Evolutionary conservation across 2,888 invertebrate species (phyloP), one percentile per base, ranked within the genome.

Genomic region (Erpobdella octoculata): DNA sequence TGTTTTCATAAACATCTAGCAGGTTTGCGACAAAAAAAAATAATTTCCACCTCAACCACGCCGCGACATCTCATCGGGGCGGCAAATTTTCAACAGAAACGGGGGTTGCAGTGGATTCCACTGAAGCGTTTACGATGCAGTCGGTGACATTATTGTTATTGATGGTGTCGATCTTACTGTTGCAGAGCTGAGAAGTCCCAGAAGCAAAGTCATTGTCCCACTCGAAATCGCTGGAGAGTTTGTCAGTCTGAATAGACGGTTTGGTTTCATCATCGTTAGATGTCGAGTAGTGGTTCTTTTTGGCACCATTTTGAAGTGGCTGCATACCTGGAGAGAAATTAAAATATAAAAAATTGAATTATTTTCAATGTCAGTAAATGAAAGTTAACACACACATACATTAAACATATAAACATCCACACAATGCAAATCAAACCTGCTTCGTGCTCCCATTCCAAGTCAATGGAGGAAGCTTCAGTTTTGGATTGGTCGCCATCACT

Each of bases 381-480:
- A 33, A 28, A 28, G 28, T 33, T 1, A 15, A n/a, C 2, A 46
- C 15, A 67, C 38, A 25, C n/a, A 21, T 46, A 18, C 46, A 46
- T 48, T 21, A 68, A 46, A 48, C 41, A 28, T 9, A 0, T n/a
- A 35, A 68, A 68, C 8, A n/a, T 48, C 12, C 21, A 48, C 21
- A 38, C 33, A 66, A 36, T 1, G 5, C 3, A 18, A 66, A 18
- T 1, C 21, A 58, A 28, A 81, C 82, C 82, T 75, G 80, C 81
- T 77, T 82, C 82, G 75, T 81, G 81, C 69, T 82, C 82, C 82
- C 82, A 82, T 73, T 81, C 81, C 36, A 82, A 74, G 67, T 82
- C 82, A 25, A 81, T 70, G 36, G 82, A 82, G 5, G 81, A 81
- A n/a, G 79, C 80, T 62, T 81, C 81, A 6, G 81, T 80, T 62